These are phyloP conservation scores for Heterocephalus glaber DNA, from an alignment of 2,113 vertebrate genomes.

Conservation along the genomic window DNA sequence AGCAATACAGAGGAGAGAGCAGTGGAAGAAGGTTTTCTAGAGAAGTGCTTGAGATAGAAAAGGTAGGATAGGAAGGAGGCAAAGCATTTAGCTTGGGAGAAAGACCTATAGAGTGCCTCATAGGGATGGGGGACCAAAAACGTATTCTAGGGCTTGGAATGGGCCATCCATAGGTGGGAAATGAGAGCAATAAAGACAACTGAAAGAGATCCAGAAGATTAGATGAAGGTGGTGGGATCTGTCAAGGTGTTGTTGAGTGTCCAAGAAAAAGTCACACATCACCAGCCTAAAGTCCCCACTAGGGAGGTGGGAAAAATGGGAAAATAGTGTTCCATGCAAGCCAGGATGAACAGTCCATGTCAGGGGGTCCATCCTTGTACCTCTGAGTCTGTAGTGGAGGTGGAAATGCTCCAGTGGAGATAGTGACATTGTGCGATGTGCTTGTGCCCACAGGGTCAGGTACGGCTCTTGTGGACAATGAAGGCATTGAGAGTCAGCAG, in stretches of 20 bases:
- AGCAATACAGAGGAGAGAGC: neutral
- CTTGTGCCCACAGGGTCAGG: constrained; percentile 28
- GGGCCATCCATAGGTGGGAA: neutral
- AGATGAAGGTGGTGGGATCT: neutral
- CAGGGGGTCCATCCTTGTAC: neutral
- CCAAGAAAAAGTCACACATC: neutral
- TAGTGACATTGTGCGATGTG: neutral
- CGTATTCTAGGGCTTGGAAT: neutral
- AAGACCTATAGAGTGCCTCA: neutral
- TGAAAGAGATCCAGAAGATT: neutral
- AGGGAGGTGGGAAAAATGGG: neutral
- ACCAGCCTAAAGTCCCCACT: neutral
- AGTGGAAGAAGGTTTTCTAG: neutral
- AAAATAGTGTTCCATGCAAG: neutral
- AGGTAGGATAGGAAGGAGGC: neutral
- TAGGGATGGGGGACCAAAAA: neutral
- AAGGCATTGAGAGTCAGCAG: constrained; percentile 36
- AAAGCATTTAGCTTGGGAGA: neutral
- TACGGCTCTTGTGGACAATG: constrained; percentile 19
- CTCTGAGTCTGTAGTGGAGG: neutral
- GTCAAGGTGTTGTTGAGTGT: neutral
- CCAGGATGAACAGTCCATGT: neutral
- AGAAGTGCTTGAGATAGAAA: neutral
- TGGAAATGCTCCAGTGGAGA: neutral
- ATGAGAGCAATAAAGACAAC: neutral